Conservation (phyloP, 2,113 vertebrate genomes). For the Jaculus jaculus region DNA sequence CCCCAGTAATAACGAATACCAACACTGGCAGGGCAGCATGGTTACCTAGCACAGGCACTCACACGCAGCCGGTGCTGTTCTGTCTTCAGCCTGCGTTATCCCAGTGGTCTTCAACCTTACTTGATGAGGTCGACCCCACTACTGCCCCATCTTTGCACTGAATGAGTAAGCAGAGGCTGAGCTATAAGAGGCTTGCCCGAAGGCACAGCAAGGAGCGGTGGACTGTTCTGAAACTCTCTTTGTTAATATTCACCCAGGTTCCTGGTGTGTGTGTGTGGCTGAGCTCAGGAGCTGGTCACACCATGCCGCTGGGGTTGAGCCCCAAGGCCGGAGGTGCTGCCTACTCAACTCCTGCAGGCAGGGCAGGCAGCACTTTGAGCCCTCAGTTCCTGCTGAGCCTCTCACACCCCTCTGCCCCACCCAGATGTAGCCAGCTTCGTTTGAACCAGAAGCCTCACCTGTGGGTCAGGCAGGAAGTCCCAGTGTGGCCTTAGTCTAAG, state of each 20-base stretch:
- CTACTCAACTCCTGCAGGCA: not conserved
- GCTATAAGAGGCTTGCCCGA: not conserved
- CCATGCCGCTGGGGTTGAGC: not conserved
- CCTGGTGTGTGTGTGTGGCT: not conserved
- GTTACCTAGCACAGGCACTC: not conserved
- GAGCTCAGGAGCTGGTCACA: not conserved
- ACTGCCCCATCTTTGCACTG: not conserved
- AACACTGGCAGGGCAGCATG: not conserved
- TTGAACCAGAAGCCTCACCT: not conserved
- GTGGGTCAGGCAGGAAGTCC: not conserved
- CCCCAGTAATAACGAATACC: not conserved
- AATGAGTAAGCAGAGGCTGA: not conserved
- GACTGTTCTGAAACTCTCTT: not conserved
- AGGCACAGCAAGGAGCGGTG: not conserved
- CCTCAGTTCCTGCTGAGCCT: not conserved
- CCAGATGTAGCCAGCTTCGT: not conserved
- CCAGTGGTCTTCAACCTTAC: not conserved
- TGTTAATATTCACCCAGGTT: not conserved
- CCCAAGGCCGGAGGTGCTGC: not conserved
- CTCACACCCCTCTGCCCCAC: not conserved
- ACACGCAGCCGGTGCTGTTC: not conserved
- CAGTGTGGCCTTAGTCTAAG: not conserved
- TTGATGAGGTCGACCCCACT: not conserved
- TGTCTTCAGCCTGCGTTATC: not conserved
- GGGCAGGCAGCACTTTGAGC: not conserved